phyloP scores from a whole-genome alignment of 2,113 vertebrate species.

The Limanda limanda region DNA sequence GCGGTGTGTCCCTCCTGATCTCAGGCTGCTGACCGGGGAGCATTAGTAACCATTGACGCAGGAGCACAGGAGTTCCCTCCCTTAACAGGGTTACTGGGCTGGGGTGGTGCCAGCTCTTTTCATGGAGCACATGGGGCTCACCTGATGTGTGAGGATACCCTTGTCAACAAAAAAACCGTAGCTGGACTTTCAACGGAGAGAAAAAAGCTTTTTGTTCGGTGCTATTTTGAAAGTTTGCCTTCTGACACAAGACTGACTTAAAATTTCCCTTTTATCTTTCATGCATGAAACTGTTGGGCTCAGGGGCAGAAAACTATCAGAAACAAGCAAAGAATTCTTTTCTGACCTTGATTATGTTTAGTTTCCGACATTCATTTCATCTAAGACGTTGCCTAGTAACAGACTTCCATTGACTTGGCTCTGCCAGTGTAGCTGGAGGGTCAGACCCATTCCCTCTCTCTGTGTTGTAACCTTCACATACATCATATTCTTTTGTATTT shows the following conservation, averaged over 20 bases:
- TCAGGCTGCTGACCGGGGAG: constrained; percentile 36
- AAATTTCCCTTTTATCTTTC: constrained; percentile 25
- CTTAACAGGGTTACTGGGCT: constrained; percentile 56
- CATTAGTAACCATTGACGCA: constrained; percentile 71
- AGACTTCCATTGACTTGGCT: constrained; percentile 34
- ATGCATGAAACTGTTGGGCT: background rate
- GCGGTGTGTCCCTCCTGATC: constrained; percentile 54
- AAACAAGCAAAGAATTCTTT: constrained; percentile 17
- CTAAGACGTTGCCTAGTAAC: constrained; percentile 32
- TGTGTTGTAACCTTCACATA: constrained; percentile 40
- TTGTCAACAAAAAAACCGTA: constrained; percentile 17
- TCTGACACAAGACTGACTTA: background rate
- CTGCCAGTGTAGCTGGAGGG: constrained; percentile 25
- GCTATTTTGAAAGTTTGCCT: background rate
- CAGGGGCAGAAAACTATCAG: constrained; percentile 15
- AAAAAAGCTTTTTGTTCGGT: background rate
- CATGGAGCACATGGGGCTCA: constrained; percentile 40
- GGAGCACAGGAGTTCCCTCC: constrained; percentile 65
- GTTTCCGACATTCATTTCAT: constrained; percentile 47
- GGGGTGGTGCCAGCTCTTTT: constrained; percentile 27
- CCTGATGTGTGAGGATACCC: constrained; percentile 33
- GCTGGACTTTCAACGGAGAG: background rate
- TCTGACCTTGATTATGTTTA: constrained; percentile 42
- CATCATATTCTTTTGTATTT: constrained; percentile 39
- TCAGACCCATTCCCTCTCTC: constrained; percentile 13